Percentiles rank a stretch among this genome's conserved stretches.
These are phyloP conservation scores for Hippopotamyrus pictus DNA, from an alignment of 2,797 vertebrate species.

Conservation along the genomic window DNA sequence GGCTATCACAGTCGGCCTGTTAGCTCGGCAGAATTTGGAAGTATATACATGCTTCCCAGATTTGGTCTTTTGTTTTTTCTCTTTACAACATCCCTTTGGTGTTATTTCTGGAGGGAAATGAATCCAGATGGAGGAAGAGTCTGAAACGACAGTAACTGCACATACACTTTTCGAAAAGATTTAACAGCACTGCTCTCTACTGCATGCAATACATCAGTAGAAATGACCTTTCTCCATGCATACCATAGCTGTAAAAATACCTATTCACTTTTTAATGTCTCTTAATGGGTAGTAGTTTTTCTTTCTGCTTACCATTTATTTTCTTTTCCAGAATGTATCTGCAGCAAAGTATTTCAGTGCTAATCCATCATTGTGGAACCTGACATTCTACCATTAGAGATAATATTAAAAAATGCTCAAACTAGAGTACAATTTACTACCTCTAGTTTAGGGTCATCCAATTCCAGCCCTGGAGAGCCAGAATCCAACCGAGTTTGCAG, in stretches of 20 bases:
- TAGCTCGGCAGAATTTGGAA: slow-evolving; percentile 38
- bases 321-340: not conserved
- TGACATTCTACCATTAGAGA: not conserved
- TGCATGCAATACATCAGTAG: not conserved
- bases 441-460: not conserved
- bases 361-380: not conserved
- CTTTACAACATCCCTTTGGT: slow-evolving; percentile 35
- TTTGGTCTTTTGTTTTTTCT: slow-evolving; percentile 28
- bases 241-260: not conserved
- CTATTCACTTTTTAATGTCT: not conserved
- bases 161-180: slow-evolving; percentile 25
- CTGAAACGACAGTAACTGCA: slow-evolving; percentile 21
- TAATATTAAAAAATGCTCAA: not conserved
- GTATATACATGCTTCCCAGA: slow-evolving; percentile 35
- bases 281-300: not conserved
- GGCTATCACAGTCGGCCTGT: slow-evolving; percentile 31
- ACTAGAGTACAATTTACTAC: not conserved
- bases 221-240: not conserved
- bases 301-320: not conserved
- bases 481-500: not conserved
- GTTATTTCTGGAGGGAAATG: slow-evolving; percentile 37
- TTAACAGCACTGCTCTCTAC: not conserved
- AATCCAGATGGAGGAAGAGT: slow-evolving; percentile 42
- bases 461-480: not conserved
- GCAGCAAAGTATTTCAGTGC: not conserved